Percentiles rank a stretch among this genome's conserved stretches.
These are phyloP conservation scores for Diadromus collaris DNA, from an alignment of 2,888 invertebrate species.

Conservation along the genomic window DNA sequence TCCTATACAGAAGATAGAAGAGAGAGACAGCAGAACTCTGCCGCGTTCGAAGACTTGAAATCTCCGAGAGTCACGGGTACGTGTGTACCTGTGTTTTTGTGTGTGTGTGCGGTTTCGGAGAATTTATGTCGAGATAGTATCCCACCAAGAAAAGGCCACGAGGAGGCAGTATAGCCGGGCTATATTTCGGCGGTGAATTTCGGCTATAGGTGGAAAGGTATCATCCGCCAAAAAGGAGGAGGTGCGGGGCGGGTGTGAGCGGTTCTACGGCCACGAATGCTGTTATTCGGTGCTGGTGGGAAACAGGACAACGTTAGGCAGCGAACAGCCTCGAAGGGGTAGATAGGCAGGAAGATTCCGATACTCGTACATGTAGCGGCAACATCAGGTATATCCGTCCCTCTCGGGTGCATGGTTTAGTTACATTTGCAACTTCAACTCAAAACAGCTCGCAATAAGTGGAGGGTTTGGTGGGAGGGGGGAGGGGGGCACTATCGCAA, in stretches of 20 bases:
- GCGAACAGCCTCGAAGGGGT: conserved; percentile 42
- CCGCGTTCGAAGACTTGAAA: conserved; percentile 9
- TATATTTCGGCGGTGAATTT: conserved; percentile 23
- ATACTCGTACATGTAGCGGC: conserved; percentile 29
- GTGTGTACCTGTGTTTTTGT: no score
- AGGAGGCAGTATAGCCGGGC: background rate
- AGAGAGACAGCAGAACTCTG: background rate
- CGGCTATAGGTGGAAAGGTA: conserved; percentile 36
- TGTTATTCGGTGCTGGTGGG: conserved; percentile 38
- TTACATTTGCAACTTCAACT: conserved; percentile 44
- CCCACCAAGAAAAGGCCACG: conserved; percentile 11
- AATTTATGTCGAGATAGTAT: conserved; percentile 42
- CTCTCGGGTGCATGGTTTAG: conserved; percentile 27
- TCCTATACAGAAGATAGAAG: background rate
- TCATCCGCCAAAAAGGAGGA: conserved; percentile 12
- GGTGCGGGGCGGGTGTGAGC: background rate
- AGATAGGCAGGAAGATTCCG: conserved; percentile 45
- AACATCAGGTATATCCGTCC: conserved; percentile 17
- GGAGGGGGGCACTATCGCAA: conserved; percentile 15
- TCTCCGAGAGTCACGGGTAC: conserved; percentile 6
- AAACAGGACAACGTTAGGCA: conserved; percentile 48
- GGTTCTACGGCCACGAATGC: conserved; percentile 17
- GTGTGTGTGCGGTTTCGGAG: conserved; percentile 8
- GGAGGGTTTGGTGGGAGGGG: conserved; percentile 13
- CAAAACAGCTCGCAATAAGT: conserved; percentile 41